A percentile compares a stretch with the other conserved stretches of the same genome.
phyloP scores from a whole-genome alignment of 2,797 vertebrate species.

The Muscicapa comitata region DNA sequence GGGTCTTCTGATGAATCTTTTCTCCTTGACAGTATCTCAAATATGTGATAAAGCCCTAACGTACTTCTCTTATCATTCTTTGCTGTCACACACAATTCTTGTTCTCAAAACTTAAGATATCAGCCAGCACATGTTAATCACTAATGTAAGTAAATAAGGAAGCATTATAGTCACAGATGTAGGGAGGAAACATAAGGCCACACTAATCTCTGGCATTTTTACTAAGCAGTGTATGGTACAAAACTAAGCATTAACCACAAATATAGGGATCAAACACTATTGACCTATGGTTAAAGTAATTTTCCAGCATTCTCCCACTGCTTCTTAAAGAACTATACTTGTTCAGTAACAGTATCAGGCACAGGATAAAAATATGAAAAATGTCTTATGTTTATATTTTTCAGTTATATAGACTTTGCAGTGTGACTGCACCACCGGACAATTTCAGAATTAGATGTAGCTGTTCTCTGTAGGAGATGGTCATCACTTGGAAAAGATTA shows the following conservation, averaged over 20 bases:
- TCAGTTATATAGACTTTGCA: not conserved
- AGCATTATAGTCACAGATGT: not conserved
- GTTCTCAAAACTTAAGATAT: not conserved
- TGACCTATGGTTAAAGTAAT: not conserved
- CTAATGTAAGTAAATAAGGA: not conserved
- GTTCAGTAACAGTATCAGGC: not conserved
- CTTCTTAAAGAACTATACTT: not conserved
- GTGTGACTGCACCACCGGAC: not conserved
- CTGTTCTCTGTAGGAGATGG: not conserved
- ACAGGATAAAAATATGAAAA: not conserved
- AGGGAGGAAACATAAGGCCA: not conserved
- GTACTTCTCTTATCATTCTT: not conserved
- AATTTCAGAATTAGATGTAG: not conserved
- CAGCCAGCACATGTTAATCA: not conserved
- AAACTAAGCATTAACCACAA: not conserved
- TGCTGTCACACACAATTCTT: not conserved
- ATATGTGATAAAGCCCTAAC: not conserved
- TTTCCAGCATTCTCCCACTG: not conserved
- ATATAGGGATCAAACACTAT: not conserved
- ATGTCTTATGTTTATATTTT: not conserved
- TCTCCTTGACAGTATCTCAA: not conserved
- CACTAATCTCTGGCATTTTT: not conserved
- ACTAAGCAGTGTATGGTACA: not conserved
- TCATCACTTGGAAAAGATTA: not conserved
- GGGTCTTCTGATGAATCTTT: not conserved